phyloP scores from a whole-genome alignment of 1,140 invertebrate species.

The Lithobius niger region DNA sequence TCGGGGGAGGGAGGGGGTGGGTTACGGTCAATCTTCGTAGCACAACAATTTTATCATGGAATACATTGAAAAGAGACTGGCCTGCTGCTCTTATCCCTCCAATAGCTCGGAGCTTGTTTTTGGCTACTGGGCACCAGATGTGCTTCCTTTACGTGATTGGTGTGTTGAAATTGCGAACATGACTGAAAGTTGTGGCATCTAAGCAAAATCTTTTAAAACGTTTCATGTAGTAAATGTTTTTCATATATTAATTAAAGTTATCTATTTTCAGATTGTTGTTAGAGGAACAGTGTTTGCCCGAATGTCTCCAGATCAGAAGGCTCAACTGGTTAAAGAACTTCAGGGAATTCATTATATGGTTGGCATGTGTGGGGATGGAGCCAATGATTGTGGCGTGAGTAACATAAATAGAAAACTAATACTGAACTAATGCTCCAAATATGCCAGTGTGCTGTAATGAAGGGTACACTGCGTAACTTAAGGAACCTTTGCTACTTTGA shows the following conservation, averaged over 20 bases:
- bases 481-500: too few relatives aligned
- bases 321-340: slow-evolving; percentile 69
- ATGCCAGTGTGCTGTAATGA: too few relatives aligned
- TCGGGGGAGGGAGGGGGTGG: too few relatives aligned
- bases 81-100: too few relatives aligned
- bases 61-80: too few relatives aligned
- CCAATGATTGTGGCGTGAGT: slow-evolving; percentile 73
- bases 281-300: slow-evolving; percentile 79
- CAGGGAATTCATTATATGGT: slow-evolving; percentile 70
- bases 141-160: neutral
- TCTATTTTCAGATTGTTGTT: slow-evolving; percentile 51
- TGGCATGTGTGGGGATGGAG: slow-evolving; percentile 60
- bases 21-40: too few relatives aligned
- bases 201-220: slow-evolving; percentile 49
- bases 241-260: slow-evolving; percentile 43
- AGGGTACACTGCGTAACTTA: too few relatives aligned
- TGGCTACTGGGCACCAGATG: too few relatives aligned
- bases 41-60: too few relatives aligned
- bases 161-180: neutral
- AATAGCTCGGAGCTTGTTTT: too few relatives aligned
- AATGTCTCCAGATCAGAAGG: slow-evolving; percentile 93
- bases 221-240: slow-evolving; percentile 48
- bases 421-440: too few relatives aligned
- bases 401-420: too few relatives aligned
- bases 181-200: neutral